Percentiles rank a stretch among this genome's conserved stretches.
These are phyloP conservation scores for Phacellophora camtschatica DNA, from an alignment of 30 jellyfish, hydroid and myxozoan species.

Conservation along the genomic window DNA sequence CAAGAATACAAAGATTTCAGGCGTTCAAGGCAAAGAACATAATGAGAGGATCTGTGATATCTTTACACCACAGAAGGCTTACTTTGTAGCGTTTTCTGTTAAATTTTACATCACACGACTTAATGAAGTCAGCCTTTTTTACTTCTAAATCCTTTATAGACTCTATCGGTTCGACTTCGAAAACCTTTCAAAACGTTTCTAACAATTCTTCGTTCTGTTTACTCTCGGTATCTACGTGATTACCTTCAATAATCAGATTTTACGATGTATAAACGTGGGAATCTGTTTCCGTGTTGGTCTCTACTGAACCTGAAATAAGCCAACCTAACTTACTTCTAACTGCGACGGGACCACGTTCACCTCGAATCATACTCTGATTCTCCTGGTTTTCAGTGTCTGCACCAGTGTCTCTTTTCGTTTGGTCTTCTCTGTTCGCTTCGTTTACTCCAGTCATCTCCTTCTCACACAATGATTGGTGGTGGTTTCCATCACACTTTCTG, in stretches of 20 bases:
- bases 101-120: neutral
- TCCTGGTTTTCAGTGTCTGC: neutral
- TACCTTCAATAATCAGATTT: neutral
- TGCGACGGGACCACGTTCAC: neutral
- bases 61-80: neutral
- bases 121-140: neutral
- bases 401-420: neutral
- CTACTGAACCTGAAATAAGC: neutral
- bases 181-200: neutral
- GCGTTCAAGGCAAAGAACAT: neutral
- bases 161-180: neutral
- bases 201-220: neutral
- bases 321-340: neutral
- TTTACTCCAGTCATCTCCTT: neutral
- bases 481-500: neutral
- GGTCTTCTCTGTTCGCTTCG: neutral
- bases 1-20: neutral
- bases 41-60: neutral
- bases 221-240: neutral
- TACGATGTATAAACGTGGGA: neutral
- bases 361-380: neutral
- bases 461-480: neutral
- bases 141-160: neutral
- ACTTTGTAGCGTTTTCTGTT: slow-evolving; percentile 21
- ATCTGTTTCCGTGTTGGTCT: neutral